Percentiles rank a stretch among this genome's conserved stretches.
These are phyloP conservation scores for Hetaerina titia DNA, from an alignment of 2,888 invertebrate genomes.

Conservation along the genomic window DNA sequence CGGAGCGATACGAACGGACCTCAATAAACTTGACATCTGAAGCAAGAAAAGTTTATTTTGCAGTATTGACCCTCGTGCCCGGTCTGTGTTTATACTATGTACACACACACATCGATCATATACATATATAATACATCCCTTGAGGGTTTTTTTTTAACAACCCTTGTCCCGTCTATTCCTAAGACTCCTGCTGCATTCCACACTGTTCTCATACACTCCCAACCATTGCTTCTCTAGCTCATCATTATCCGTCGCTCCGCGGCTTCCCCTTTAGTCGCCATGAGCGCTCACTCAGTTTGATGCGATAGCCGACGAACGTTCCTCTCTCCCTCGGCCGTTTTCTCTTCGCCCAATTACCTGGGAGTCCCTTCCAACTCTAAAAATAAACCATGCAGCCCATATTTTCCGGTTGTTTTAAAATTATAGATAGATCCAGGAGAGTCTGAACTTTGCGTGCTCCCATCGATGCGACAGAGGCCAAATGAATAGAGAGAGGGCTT, in stretches of 20 bases:
- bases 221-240: neutral
- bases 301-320: neutral
- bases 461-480: neutral
- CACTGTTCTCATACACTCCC: neutral
- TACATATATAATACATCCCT: neutral
- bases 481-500: neutral
- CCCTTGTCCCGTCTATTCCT: too few relatives aligned
- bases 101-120: neutral
- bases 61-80: neutral
- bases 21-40: neutral
- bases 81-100: neutral
- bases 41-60: neutral
- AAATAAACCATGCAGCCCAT: constrained; percentile 6
- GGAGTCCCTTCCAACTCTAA: neutral
- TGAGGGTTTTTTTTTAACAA: too few relatives aligned
- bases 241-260: neutral
- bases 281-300: neutral
- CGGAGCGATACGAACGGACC: neutral
- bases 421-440: neutral
- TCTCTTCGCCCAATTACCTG: neutral
- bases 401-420: constrained; percentile 27
- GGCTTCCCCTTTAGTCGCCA: constrained; percentile 16
- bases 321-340: neutral
- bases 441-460: constrained; percentile 11
- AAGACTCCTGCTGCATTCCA: neutral